These are phyloP conservation scores for Apodemia mormo DNA, from an alignment of 2,888 invertebrate species.

Conservation along the genomic window DNA sequence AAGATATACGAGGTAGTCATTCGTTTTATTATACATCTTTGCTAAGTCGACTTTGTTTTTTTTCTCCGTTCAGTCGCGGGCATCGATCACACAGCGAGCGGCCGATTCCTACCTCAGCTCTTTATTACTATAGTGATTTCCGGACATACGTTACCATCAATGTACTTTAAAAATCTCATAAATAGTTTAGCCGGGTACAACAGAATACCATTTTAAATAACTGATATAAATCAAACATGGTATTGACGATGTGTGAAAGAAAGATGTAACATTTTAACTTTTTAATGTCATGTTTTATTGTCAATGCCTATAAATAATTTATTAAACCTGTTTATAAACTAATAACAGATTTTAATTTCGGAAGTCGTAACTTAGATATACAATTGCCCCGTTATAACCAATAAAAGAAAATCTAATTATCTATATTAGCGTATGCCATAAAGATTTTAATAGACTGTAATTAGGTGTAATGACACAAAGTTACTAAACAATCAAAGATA, in stretches of 20 bases:
- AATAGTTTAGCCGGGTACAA: slow-evolving; percentile 20
- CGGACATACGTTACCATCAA: slow-evolving; percentile 51
- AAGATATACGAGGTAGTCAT: slow-evolving; percentile 79
- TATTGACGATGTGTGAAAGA: slow-evolving; percentile 21
- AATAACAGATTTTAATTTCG: not conserved
- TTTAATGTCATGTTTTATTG: not conserved
- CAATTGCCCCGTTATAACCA: not conserved
- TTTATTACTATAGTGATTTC: slow-evolving; percentile 78
- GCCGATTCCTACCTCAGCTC: slow-evolving; percentile 74
- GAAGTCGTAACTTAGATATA: not conserved
- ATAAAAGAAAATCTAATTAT: too few relatives aligned
- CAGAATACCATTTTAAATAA: slow-evolving; percentile 24
- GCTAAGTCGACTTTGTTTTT: slow-evolving; percentile 79
- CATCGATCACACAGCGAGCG: slow-evolving; percentile 80
- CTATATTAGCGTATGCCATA: too few relatives aligned
- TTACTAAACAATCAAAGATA: too few relatives aligned
- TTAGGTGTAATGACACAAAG: too few relatives aligned
- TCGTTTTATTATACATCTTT: slow-evolving; percentile 81
- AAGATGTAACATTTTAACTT: slow-evolving; percentile 5
- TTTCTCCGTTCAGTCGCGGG: slow-evolving; percentile 67
- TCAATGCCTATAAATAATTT: not conserved
- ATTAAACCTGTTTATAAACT: not conserved
- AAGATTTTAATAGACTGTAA: too few relatives aligned
- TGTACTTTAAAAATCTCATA: slow-evolving; percentile 33
- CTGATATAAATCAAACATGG: slow-evolving; percentile 13